Evolutionary conservation across 2,888 invertebrate genomes (phyloP).

Genomic region (Gnatocerus cornutus): DNA sequence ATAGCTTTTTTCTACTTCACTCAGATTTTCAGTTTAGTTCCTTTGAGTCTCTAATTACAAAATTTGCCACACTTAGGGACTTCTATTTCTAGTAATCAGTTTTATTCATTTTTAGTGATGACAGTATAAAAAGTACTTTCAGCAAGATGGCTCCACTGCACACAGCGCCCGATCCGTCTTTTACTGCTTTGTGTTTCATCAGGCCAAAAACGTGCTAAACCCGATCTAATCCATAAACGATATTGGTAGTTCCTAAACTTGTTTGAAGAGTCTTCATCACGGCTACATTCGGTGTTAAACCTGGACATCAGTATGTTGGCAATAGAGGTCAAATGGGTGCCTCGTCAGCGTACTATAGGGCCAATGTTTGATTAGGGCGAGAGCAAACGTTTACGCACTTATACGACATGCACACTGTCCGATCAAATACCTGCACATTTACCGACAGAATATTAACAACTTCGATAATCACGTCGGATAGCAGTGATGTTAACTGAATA

Average conservation of each 20-base stretch:
- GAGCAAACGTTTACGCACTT: slow-evolving; percentile 48
- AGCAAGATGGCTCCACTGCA: too few species aligned
- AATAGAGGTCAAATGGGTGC: slow-evolving; percentile 38
- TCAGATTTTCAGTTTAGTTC: too few species aligned
- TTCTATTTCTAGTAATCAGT: too few species aligned
- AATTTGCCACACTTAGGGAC: too few species aligned
- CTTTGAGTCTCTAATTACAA: too few species aligned
- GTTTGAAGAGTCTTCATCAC: slow-evolving; percentile 10
- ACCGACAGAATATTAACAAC: slow-evolving; percentile 43
- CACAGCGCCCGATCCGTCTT: too few species aligned
- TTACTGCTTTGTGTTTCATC: not conserved
- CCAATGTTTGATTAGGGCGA: slow-evolving; percentile 46
- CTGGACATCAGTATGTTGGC: slow-evolving; percentile 4
- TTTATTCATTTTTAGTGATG: too few species aligned
- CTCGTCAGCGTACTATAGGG: slow-evolving; percentile 35
- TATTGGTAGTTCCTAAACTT: slow-evolving; percentile 2
- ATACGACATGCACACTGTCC: slow-evolving; percentile 40
- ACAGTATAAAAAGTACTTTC: too few species aligned
- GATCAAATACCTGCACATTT: slow-evolving; percentile 43
- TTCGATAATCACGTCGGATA: slow-evolving; percentile 23
- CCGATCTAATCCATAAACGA: slow-evolving; percentile 2
- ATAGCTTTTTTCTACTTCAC: too few species aligned
- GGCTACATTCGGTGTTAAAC: slow-evolving; percentile 4
- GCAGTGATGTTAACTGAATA: not conserved
- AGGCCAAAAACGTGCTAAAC: not conserved